Base-by-base conservation (phyloP, 2,888 invertebrate species). In the Agonum fuliginosum region DNA sequence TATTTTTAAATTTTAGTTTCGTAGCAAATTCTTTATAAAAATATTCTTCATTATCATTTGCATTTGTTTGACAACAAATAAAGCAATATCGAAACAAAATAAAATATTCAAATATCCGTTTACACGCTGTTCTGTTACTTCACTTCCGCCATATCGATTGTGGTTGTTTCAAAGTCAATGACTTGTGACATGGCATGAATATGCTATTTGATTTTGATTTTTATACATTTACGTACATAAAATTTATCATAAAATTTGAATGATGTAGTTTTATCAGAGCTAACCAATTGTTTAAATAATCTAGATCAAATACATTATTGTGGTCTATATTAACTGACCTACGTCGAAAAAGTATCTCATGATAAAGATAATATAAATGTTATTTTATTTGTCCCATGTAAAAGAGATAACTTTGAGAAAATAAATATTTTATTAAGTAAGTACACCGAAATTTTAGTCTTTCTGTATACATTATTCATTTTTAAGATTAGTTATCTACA, bases 91-190 rank as follows among this genome's bases (percentile, higher is more conserved):
- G 37, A 54, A 54, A 54, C 20, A 54, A 54, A 24, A 54, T 10
- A 54, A 24, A 20, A 54, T 30, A 62, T 62, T 62, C 17, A 62
- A 62, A 62, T 62, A 62, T 62, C 58, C 19, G 34, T 30, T 62
- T 62, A 62, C 58, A 27, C 17, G 46, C 17, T 46, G 17, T 12
- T n/a, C 8, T 3, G 46, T 17, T 46, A n/a, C n/a, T 37, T 62
- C 30, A 67, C 69, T 69, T 69, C 69, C 69, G 22, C 22, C 14
- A 37, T 69, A 46, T 69, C 69, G 69, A 67, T 67, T 67, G 67
- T 67, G 37, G 41, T 10, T 41, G 19, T 34, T 67, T 43, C 22
- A 46, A 27, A 22, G 69, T 69, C 69, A 41, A 20, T 69, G 69
- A 69, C 69, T 19, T 69, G 14, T 20, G 48, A 48, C 19, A 12